Base-by-base conservation (phyloP, 2,113 vertebrate species). In the Apistogramma diplotaenia region DNA sequence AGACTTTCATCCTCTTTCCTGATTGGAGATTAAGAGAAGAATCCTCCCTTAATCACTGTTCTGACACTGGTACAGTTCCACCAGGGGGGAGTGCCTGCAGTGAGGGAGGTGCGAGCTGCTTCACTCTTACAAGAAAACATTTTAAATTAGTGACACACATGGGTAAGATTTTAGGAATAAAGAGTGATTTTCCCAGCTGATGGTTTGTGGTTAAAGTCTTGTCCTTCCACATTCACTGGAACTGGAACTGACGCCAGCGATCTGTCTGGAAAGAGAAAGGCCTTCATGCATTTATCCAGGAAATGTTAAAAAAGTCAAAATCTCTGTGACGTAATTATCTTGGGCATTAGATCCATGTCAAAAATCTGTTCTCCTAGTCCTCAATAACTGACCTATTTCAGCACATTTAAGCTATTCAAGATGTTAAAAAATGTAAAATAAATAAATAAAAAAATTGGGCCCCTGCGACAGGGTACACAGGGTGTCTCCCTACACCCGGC, bases 1-100 rank as follows among this genome's bases (percentile, higher is more conserved):
- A 74, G 46, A 77, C 81, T 74, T 75, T 83, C 78, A 76, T 85
- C 51, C 67, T 76, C 31, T 51, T 60, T 23, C 29, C 74, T 78
- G 56, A 72, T 84, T 61, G 59, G 51, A 85, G 73, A 86, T 80
- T 62, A 82, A 86, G 56, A 74, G 27, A 84, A 82, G 15, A 76
- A 82, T 81, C 71, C 78, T 74, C 11, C 25, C 58, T 82, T 80
- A 82, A 86, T 84, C 81, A 84, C 25, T 55, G 51, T 29, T 76
- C 73, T 74, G 46, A 53, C 70, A 77, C 53, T 82, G 81, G 76
- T 56, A 70, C 73, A 70, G 8, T 76, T 74, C 79, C 82, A 76
- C 25, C 15, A 29, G 1, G 59, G 25, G 54, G 40, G 61, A 5
- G 13, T 19, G 21, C 43, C 16, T 18, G 18, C n/a, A 21, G 67